Percentiles rank a stretch among this genome's conserved stretches.
phyloP scores from a whole-genome alignment of 2,888 invertebrate species.

The Pseudococcus jackbeardsleyi region DNA sequence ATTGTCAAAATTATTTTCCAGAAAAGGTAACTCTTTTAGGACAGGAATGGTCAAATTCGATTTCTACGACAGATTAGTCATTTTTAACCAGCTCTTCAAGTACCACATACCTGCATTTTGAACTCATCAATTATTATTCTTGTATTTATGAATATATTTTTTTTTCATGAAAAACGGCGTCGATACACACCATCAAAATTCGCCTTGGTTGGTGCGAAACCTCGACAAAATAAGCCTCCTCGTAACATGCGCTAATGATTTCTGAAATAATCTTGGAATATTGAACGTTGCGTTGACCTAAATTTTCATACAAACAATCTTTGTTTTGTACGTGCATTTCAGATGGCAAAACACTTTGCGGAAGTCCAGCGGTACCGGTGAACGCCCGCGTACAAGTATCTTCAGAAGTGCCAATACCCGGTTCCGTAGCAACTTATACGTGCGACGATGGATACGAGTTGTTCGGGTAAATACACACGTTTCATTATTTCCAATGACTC shows the following conservation, averaged over 20 bases:
- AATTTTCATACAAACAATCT: not conserved
- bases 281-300: not conserved
- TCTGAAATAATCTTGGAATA: not conserved
- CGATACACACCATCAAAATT: too few relatives aligned
- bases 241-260: not conserved
- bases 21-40: too few relatives aligned
- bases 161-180: too few relatives aligned
- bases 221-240: not conserved
- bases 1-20: too few relatives aligned
- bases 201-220: not conserved
- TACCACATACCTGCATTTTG: too few relatives aligned
- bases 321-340: conserved; percentile 4
- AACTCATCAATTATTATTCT: too few relatives aligned
- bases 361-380: conserved; percentile 87
- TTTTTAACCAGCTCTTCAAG: too few relatives aligned
- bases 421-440: conserved; percentile 81
- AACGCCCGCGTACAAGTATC: conserved; percentile 82
- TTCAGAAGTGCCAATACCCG: conserved; percentile 73
- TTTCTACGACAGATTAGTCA: too few relatives aligned
- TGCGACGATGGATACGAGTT: conserved; percentile 92
- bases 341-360: conserved; percentile 73
- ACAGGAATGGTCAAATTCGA: too few relatives aligned
- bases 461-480: conserved; percentile 76
- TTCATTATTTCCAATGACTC: too few relatives aligned
- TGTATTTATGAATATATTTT: too few relatives aligned